Evolutionary conservation across 2,797 vertebrate genomes (phyloP).

Genomic region (Pangasius sanitwongsei): DNA sequence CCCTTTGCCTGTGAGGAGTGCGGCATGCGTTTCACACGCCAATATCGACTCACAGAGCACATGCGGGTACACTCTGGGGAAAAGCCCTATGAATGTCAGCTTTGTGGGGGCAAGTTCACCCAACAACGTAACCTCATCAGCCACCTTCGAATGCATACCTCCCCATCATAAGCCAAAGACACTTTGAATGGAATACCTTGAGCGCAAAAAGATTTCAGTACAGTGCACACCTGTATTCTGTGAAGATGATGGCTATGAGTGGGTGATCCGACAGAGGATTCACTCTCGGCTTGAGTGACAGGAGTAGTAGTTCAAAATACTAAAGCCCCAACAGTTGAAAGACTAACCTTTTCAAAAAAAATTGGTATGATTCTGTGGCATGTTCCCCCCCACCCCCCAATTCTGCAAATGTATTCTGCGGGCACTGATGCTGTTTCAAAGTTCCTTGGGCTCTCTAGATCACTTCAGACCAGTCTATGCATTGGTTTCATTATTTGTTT

Average conservation of each 20-base stretch:
- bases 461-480: slow-evolving; percentile 50
- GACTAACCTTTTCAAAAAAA: slow-evolving; percentile 66
- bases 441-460: slow-evolving; percentile 44
- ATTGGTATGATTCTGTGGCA: slow-evolving; percentile 33
- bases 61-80: slow-evolving; percentile 99
- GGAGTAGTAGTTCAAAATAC: slow-evolving; percentile 52
- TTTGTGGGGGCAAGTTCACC: slow-evolving; percentile 98
- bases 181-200: slow-evolving; percentile 59
- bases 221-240: slow-evolving; percentile 50
- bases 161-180: slow-evolving; percentile 92
- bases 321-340: slow-evolving; percentile 44
- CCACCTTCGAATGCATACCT: slow-evolving; percentile 99
- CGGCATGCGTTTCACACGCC: slow-evolving; percentile 99
- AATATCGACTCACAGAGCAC: slow-evolving; percentile 99
- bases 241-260: slow-evolving; percentile 52
- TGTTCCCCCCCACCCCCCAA: background rate
- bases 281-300: slow-evolving; percentile 37
- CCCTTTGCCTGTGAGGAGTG: slow-evolving; percentile 98
- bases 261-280: slow-evolving; percentile 58
- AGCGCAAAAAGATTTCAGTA: slow-evolving; percentile 42
- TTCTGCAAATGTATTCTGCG: slow-evolving; percentile 57
- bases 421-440: slow-evolving; percentile 47
- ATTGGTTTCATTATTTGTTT: slow-evolving; percentile 46
- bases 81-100: slow-evolving; percentile 99
- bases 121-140: slow-evolving; percentile 99